Evolutionary conservation across 2,888 invertebrate genomes (phyloP).

Genomic region (Nemurella pictetii): DNA sequence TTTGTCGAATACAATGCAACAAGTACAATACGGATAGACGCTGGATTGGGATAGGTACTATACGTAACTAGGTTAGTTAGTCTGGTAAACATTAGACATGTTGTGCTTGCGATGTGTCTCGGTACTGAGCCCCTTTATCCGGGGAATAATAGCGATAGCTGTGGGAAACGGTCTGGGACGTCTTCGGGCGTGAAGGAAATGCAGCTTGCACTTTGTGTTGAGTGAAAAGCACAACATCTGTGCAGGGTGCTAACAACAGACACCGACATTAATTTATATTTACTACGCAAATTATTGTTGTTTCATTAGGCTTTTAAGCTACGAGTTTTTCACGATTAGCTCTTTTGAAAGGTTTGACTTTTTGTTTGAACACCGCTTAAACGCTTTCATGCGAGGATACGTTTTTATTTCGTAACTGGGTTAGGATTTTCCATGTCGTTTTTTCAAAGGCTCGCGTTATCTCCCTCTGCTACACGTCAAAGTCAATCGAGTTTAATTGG

Average conservation of each 20-base stretch:
- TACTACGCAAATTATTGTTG: background rate
- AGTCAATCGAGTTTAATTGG: background rate
- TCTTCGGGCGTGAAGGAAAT: background rate
- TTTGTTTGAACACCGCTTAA: background rate
- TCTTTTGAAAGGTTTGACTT: background rate
- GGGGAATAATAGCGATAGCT: background rate
- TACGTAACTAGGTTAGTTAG: slow-evolving; percentile 18
- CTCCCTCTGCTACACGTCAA: background rate
- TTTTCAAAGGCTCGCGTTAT: background rate
- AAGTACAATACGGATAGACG: background rate
- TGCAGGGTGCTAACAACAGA: background rate
- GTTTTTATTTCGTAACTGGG: background rate
- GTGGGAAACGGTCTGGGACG: no score
- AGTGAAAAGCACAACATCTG: background rate
- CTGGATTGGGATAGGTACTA: background rate
- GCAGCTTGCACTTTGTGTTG: background rate
- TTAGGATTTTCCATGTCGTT: background rate
- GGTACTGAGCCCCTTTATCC: background rate
- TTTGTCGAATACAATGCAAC: slow-evolving; percentile 3
- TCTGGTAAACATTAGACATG: slow-evolving; percentile 21
- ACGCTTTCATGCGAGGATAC: background rate
- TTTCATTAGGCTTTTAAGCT: background rate
- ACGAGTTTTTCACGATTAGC: background rate
- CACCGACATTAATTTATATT: background rate
- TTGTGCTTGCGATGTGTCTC: background rate